Percentiles rank a stretch among this genome's conserved stretches.
Conservation (phyloP, 2,113 vertebrate genomes). For the Scomber scombrus region DNA sequence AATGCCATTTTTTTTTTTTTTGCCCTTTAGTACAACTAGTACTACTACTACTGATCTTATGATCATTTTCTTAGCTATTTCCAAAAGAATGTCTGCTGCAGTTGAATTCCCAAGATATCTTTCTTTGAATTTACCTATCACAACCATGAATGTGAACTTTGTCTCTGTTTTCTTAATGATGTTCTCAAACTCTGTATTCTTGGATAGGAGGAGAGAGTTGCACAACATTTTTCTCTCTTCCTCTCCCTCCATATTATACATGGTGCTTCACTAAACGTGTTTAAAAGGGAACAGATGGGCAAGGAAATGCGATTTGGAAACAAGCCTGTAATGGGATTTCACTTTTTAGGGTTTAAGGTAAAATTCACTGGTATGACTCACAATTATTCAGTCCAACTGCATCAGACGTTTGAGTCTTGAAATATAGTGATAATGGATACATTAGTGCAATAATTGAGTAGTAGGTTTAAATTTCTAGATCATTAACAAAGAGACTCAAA, state of each 20-base stretch:
- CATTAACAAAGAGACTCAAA: not conserved
- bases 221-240: slow-evolving; percentile 12
- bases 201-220: slow-evolving; percentile 1
- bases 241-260: slow-evolving; percentile 36
- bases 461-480: not conserved
- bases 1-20: not conserved
- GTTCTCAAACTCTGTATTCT: slow-evolving; percentile 7
- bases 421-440: slow-evolving; percentile 3
- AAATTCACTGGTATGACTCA: slow-evolving; percentile 21
- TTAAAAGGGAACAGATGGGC: slow-evolving; percentile 71
- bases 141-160: not conserved
- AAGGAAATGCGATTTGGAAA: slow-evolving; percentile 63
- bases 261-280: slow-evolving; percentile 41
- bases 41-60: not conserved
- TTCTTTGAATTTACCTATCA: slow-evolving; percentile 20
- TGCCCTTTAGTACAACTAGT: not conserved
- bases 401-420: slow-evolving; percentile 5
- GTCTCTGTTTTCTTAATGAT: not conserved
- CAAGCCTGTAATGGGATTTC: slow-evolving; percentile 50
- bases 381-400: slow-evolving; percentile 5
- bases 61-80: slow-evolving; percentile 35
- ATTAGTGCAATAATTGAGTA: not conserved
- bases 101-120: slow-evolving; percentile 16
- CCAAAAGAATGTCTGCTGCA: not conserved
- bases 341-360: slow-evolving; percentile 38